Base-by-base conservation (phyloP, 2,797 vertebrate genomes). In the Danio kyathit region DNA sequence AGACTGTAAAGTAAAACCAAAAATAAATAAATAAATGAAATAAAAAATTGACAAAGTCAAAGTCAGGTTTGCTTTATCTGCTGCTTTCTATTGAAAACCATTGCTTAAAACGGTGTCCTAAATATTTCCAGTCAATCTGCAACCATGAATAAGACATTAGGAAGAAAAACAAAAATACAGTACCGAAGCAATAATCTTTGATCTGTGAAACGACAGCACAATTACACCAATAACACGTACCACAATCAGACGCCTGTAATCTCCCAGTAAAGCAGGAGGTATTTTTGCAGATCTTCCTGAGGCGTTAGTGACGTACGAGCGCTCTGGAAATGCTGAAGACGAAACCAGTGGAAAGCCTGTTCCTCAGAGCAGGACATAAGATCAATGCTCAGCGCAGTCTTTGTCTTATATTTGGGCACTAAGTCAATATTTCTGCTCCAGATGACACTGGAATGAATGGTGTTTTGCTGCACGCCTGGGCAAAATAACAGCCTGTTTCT, bases 51-150 rank as follows among this genome's bases (percentile, higher is more conserved):
- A n/a, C n/a, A n/a, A n/a, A n/a, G n/a, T n/a, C n/a, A n/a, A n/a
- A n/a, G n/a, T n/a, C n/a, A 83, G 84, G 88, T 90, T 80, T 79
- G 70, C 51, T 65, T 73, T 70, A 44, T 73, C 44, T 43, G 38
- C 72, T 81, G 74, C 73, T 81, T 79, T 89, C 57, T 70, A 56
- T 64, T 67, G 88, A 84, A 90, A 85, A 88, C 83, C 78, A 13
- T 38, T 57, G 49, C 83, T 87, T 79, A 8, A 6, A 80, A 79
- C 87, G 82, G 84, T 64, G n/a, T 71, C 44, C 66, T 60, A 7
- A 11, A 76, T 78, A 38, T 69, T 60, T 67, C 71, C 67, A 89
- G 86, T 89, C 51, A 89, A 57, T 29, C 49, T 59, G 74, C 16
- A 48, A 77, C 11, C 51, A 51, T 61, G 46, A 61, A 44, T 79